phyloP scores from a whole-genome alignment of 2,113 vertebrate genomes.

The Megatriorchis doriae region DNA sequence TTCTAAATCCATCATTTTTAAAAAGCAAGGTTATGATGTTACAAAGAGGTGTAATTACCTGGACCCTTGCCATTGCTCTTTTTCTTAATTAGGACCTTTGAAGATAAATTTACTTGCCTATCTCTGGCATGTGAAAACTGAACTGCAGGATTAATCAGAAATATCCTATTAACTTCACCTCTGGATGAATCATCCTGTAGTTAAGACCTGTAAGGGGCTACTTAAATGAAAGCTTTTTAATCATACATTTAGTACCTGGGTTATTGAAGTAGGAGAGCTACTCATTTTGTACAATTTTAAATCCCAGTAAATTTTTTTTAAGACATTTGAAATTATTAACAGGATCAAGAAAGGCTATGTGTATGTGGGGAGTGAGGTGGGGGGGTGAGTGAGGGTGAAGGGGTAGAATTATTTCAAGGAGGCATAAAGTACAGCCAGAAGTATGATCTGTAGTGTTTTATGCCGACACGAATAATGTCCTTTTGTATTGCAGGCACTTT shows the following conservation, averaged over 20 bases:
- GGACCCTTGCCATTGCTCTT: neutral
- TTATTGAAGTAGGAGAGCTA: slow-evolving; percentile 37
- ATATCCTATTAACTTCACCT: slow-evolving; percentile 17
- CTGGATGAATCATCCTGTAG: neutral
- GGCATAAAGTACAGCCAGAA: neutral
- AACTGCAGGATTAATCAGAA: slow-evolving; percentile 26
- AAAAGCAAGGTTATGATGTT: slow-evolving; percentile 25
- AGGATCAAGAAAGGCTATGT: neutral
- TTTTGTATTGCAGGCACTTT: neutral
- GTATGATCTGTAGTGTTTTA: neutral
- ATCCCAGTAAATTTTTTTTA: slow-evolving; percentile 16
- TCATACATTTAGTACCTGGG: neutral
- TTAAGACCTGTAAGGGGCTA: slow-evolving; percentile 21
- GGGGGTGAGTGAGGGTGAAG: neutral
- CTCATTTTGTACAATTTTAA: slow-evolving; percentile 44
- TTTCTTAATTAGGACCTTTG: slow-evolving; percentile 28
- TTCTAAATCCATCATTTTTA: neutral
- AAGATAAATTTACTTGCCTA: slow-evolving; percentile 24
- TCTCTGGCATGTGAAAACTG: neutral
- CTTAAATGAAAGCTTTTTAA: slow-evolving; percentile 53
- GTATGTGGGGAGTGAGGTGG: neutral
- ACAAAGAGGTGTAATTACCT: slow-evolving; percentile 45
- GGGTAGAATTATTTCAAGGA: slow-evolving; percentile 1
- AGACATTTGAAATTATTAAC: slow-evolving; percentile 13
- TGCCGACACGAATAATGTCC: neutral